Base-by-base conservation (phyloP, 2,888 invertebrate genomes). In the Lasius platythorax region DNA sequence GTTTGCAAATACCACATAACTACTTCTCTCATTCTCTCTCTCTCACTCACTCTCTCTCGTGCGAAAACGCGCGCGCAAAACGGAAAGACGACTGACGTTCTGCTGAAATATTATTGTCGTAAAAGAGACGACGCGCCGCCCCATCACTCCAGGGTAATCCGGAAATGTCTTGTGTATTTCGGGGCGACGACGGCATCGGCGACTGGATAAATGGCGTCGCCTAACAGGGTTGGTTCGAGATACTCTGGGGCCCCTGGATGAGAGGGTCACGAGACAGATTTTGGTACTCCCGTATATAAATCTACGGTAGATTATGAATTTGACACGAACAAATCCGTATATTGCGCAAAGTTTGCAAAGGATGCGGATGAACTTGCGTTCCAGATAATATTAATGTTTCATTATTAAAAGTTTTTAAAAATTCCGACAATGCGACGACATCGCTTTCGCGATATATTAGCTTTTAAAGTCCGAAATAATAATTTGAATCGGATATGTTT, bases 51-150 rank as follows among this genome's bases (percentile, higher is more conserved):
- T 50, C 18, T 53, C 75, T 40, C 68, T 61, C 46, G 37, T 68
- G 37, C 53, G 84, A 58, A 73, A 73, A 82, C 73, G 79, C 53
- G 82, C 37, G 66, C 33, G 70, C n/a, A 67, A 78, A 67, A 82
- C 61, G 75, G 82, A 85, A 83, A 46, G 66, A 37, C 73, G 87
- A 72, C 82, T 89, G 89, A 89, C 89, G 83, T 87, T 58, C 43
- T 70, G 76, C 63, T 90, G 87, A 90, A 88, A 90, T 90, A 90
- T 90, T 89, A 89, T 90, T 85, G 84, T 85, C 79, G 81, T 87
- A 85, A 90, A 89, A 89, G 86, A 83, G 87, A 86, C 86, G 75
- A 85, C 70, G 58, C 83, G 85, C 70, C 78, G 72, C 74, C 66
- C 78, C 83, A 73, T 85, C 83, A 74, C 70, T 86, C 84, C 61